phyloP scores from a whole-genome alignment of 2,113 vertebrate genomes.

The Cnemophilus loriae region DNA sequence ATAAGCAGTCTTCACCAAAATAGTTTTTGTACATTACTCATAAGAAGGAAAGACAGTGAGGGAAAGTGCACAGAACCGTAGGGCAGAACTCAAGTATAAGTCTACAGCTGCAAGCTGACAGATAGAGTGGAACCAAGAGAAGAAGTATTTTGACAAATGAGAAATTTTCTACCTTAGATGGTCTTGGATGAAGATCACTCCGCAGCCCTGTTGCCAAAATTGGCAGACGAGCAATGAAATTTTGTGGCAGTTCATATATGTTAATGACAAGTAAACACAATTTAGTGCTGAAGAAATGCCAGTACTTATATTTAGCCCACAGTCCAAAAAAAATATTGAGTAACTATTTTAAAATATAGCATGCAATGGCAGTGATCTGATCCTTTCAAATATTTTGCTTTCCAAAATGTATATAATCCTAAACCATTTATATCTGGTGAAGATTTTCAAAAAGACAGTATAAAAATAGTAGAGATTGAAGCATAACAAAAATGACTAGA shows the following conservation, averaged over 20 bases:
- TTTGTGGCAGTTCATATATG: neutral
- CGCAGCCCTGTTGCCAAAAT: neutral
- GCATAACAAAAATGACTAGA: neutral
- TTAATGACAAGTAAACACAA: neutral
- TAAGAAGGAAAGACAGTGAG: neutral
- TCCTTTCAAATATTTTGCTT: neutral
- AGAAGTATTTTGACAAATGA: neutral
- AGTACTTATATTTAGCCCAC: neutral
- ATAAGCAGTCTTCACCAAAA: neutral
- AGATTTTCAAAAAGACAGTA: neutral
- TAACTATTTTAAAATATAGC: neutral
- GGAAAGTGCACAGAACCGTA: neutral
- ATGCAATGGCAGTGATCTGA: neutral
- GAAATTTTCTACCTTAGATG: neutral
- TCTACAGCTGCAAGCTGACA: neutral
- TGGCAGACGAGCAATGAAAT: neutral
- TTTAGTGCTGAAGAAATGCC: neutral
- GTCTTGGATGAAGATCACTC: neutral
- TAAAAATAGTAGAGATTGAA: neutral
- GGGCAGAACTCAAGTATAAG: neutral
- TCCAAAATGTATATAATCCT: neutral
- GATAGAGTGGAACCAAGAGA: neutral
- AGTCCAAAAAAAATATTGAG: neutral
- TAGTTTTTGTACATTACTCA: neutral
- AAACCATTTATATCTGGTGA: neutral